A percentile compares a stretch with the other conserved stretches of the same genome.
Evolutionary conservation across 2,888 invertebrate genomes (phyloP).

Genomic region (Caenorhabditis sulstoni): DNA sequence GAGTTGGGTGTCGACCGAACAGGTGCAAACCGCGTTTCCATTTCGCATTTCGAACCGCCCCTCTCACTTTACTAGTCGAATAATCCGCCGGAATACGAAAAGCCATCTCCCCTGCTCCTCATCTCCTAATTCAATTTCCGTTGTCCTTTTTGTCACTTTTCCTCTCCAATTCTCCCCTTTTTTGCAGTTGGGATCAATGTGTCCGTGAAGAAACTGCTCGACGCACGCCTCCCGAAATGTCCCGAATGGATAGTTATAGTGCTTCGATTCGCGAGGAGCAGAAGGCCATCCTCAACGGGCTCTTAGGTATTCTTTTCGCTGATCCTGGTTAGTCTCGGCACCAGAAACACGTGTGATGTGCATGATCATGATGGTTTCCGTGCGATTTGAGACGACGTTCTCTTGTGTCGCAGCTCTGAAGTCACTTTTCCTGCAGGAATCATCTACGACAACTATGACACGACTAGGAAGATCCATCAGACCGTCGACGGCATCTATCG

Average conservation of each 20-base stretch:
- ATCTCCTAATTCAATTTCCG: constrained; percentile 34
- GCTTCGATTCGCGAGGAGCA: constrained; percentile 67
- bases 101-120: not conserved
- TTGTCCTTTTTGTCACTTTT: constrained; percentile 13
- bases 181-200: constrained; percentile 44
- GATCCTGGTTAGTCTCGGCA: constrained; percentile 52
- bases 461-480: constrained; percentile 64
- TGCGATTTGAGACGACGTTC: constrained; percentile 17
- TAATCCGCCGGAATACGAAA: too few relatives aligned
- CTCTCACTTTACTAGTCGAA: not conserved
- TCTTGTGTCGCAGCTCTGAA: not conserved
- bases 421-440: constrained; percentile 55
- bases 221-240: constrained; percentile 35
- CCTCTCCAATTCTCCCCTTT: not conserved
- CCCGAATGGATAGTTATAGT: constrained; percentile 66
- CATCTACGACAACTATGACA: constrained; percentile 70
- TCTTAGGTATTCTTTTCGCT: constrained; percentile 67
- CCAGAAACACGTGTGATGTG: not conserved
- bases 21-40: not conserved
- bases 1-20: not conserved
- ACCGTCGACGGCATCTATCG: constrained; percentile 68
- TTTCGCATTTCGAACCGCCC: not conserved
- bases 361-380: constrained; percentile 15
- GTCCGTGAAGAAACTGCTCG: constrained; percentile 3
- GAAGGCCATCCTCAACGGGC: constrained; percentile 66